A percentile compares a stretch with the other conserved stretches of the same genome.
phyloP scores from a whole-genome alignment of 2,113 vertebrate genomes.

The Aramus guarauna region DNA sequence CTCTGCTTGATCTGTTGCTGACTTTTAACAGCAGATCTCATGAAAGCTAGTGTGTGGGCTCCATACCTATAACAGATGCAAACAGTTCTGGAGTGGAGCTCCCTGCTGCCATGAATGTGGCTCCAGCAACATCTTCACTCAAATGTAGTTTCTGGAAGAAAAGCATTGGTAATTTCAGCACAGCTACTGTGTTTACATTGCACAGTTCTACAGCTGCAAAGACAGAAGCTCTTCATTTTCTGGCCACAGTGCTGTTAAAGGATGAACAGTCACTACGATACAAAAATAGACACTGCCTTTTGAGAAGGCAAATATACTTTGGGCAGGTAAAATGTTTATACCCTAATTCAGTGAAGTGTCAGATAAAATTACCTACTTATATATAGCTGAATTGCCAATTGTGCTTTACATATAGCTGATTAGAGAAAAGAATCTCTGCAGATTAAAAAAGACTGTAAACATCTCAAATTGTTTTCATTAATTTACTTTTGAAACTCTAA shows the following conservation, averaged over 20 bases:
- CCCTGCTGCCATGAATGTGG: constrained; percentile 98
- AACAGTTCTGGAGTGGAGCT: constrained; percentile 97
- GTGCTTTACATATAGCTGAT: neutral
- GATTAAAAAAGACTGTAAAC: neutral
- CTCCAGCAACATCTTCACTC: constrained; percentile 96
- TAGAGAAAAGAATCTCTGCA: neutral
- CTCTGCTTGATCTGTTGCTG: neutral
- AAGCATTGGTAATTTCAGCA: neutral
- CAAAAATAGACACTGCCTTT: neutral
- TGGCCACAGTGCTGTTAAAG: neutral
- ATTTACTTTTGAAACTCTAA: neutral
- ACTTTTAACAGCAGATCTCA: neutral
- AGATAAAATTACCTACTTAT: neutral
- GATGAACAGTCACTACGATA: neutral
- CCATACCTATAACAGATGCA: constrained; percentile 92
- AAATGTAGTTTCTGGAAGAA: constrained; percentile 89
- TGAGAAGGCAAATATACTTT: neutral
- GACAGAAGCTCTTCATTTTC: neutral
- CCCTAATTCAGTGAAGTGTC: neutral
- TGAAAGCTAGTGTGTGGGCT: neutral
- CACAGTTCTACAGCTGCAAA: neutral
- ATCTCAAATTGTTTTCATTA: neutral
- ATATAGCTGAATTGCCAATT: neutral
- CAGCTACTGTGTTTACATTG: neutral
- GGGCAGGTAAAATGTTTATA: neutral